Evolutionary conservation across 1,140 invertebrate genomes (phyloP).

Genomic region (Drosophila eugracilis): DNA sequence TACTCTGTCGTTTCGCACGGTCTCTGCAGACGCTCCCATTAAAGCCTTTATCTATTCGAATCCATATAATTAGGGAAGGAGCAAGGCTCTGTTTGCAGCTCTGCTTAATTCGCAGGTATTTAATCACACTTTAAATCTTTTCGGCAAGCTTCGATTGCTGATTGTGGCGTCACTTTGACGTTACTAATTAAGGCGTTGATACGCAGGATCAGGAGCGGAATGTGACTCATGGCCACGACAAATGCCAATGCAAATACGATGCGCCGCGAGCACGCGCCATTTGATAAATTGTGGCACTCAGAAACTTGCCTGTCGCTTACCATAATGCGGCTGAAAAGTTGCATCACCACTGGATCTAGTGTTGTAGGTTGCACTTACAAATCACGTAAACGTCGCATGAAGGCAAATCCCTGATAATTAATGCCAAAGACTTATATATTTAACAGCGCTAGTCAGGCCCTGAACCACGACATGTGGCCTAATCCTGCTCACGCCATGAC

Average conservation of each 20-base stretch:
- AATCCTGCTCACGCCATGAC: conserved; percentile 59
- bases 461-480: conserved; percentile 57
- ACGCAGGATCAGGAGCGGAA: conserved; percentile 19
- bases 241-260: conserved; percentile 18
- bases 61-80: conserved; percentile 25
- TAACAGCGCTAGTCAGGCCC: conserved; percentile 19
- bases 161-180: conserved; percentile 15
- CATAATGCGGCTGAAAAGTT: conserved; percentile 27
- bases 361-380: conserved; percentile 36
- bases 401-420: conserved; percentile 68
- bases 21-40: conserved; percentile 34
- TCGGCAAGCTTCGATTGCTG: background rate
- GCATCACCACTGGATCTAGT: background rate
- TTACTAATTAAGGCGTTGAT: conserved; percentile 59
- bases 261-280: conserved; percentile 51
- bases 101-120: conserved; percentile 72
- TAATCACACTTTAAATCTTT: conserved; percentile 59
- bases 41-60: conserved; percentile 75
- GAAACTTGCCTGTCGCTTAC: conserved; percentile 43
- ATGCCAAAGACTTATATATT: conserved; percentile 64
- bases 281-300: conserved; percentile 71
- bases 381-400: conserved; percentile 61
- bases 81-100: conserved; percentile 58
- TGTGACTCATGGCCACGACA: background rate
- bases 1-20: conserved; percentile 56